Evolutionary conservation across 1,140 invertebrate genomes (phyloP).

Genomic region (Dermatophagoides farinae): DNA sequence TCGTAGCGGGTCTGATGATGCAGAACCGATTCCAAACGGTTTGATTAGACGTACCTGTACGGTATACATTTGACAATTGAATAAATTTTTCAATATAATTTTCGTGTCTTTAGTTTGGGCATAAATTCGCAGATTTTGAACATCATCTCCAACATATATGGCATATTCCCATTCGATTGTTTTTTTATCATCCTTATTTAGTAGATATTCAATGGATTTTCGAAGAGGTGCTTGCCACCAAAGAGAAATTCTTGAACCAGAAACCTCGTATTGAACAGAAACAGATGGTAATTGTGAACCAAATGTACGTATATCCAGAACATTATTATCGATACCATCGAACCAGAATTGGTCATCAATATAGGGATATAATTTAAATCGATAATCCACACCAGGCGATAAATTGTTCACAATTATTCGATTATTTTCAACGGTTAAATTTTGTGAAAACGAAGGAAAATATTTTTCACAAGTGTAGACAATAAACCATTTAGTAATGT

Average conservation of each 20-base stretch:
- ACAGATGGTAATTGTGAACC: background rate
- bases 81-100: conserved; percentile 35
- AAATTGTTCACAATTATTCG: background rate
- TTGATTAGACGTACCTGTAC: conserved; percentile 46
- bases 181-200: background rate
- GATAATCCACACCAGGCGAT: conserved; percentile 10
- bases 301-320: background rate
- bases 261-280: background rate
- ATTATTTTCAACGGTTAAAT: background rate
- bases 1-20: conserved; percentile 29
- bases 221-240: background rate
- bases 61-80: conserved; percentile 47
- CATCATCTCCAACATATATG: background rate
- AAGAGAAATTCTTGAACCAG: background rate
- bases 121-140: conserved; percentile 1
- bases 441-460: background rate
- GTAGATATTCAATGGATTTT: background rate
- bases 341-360: background rate
- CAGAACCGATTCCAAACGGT: conserved; percentile 39
- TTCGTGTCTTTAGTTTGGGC: conserved; percentile 34
- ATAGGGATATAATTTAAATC: conserved; percentile 7
- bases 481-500: conserved; percentile 29
- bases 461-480: conserved; percentile 5
- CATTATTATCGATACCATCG: background rate
- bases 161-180: conserved; percentile 3